Evolutionary conservation across 2,113 vertebrate genomes (phyloP).

Genomic region (Capreolus pygargus): DNA sequence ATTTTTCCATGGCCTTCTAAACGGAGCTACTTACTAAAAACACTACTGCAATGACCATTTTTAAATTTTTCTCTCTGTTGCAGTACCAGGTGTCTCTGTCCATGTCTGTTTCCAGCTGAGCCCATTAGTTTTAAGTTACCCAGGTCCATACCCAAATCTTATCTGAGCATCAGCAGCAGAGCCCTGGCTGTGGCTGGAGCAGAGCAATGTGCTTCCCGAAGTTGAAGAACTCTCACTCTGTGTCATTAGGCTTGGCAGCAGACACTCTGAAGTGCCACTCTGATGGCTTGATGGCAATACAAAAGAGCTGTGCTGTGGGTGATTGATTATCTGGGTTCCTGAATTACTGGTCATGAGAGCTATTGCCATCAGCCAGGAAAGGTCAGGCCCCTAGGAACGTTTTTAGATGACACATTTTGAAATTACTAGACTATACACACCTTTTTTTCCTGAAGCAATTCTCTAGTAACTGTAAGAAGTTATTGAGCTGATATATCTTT

Average conservation of each 20-base stretch:
- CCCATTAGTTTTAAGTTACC: constrained; percentile 13
- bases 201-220: not conserved
- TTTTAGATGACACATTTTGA: not conserved
- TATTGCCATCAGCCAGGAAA: not conserved
- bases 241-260: not conserved
- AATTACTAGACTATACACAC: not conserved
- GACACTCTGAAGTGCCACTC: not conserved
- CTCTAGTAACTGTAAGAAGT: not conserved
- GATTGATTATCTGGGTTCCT: not conserved
- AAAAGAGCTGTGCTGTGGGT: not conserved
- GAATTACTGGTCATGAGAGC: not conserved
- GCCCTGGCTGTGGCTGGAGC: not conserved
- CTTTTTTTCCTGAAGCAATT: not conserved
- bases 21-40: not conserved
- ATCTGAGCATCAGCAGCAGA: constrained; percentile 16
- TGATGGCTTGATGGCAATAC: not conserved
- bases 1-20: not conserved
- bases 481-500: not conserved
- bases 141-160: not conserved
- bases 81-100: not conserved
- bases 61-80: not conserved
- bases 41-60: not conserved
- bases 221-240: not conserved
- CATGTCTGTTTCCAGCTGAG: not conserved
- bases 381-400: not conserved